Conservation (phyloP, 2,888 invertebrate species). For the Dicycla oo region DNA sequence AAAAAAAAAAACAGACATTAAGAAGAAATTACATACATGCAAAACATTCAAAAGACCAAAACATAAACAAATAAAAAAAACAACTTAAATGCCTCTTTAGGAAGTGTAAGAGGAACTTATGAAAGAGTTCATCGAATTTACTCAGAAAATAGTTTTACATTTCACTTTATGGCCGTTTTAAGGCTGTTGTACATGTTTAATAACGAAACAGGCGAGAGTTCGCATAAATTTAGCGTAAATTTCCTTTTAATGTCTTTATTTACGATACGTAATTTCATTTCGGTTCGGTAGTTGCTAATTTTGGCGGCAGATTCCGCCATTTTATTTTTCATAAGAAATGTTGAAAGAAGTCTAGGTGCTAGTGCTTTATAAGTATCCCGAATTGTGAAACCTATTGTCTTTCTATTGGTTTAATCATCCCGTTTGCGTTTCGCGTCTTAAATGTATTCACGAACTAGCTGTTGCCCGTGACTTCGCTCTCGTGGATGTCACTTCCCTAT, state of each 20-base stretch:
- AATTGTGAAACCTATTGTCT: not conserved
- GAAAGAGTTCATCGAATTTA: slow-evolving; percentile 43
- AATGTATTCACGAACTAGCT: no score
- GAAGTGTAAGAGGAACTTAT: slow-evolving; percentile 29
- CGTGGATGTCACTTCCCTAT: no score
- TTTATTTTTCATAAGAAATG: not conserved
- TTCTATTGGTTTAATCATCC: no score
- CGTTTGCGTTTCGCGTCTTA: no score
- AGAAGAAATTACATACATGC: no score
- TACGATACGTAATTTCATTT: slow-evolving; percentile 47
- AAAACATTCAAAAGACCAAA: no score
- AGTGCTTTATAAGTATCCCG: not conserved
- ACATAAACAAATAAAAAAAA: no score
- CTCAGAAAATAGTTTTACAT: slow-evolving; percentile 37
- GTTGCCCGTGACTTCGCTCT: no score
- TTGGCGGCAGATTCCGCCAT: not conserved
- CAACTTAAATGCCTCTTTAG: slow-evolving; percentile 1
- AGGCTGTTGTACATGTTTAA: slow-evolving; percentile 35
- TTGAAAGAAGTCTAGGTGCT: not conserved
- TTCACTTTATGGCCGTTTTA: slow-evolving; percentile 39
- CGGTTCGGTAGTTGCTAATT: slow-evolving; percentile 30
- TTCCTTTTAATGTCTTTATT: slow-evolving; percentile 56
- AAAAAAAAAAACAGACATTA: no score
- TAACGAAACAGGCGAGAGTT: slow-evolving; percentile 35
- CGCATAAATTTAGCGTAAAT: slow-evolving; percentile 49